These are phyloP conservation scores for Sphaerodactylus townsendi DNA, from an alignment of 2,113 vertebrate species.

Conservation along the genomic window DNA sequence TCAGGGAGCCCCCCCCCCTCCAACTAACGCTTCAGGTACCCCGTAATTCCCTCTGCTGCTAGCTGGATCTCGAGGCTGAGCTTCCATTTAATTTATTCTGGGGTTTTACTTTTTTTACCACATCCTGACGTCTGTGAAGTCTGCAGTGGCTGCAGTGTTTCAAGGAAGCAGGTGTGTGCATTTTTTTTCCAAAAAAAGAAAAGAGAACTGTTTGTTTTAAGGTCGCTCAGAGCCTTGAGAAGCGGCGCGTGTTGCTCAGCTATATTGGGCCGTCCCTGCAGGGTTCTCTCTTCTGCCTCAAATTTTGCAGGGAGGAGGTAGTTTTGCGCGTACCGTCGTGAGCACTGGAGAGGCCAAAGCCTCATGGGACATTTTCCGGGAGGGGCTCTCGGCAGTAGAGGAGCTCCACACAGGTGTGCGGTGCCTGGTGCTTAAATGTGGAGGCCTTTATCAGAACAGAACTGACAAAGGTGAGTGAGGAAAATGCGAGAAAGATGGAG, in stretches of 20 bases:
- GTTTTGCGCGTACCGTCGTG: neutral
- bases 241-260: neutral
- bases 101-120: neutral
- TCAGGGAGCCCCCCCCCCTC: neutral
- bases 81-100: accelerated
- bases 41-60: neutral
- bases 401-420: too few species aligned
- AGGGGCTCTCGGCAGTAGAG: too few species aligned
- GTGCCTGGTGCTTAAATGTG: neutral
- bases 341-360: neutral
- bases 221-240: neutral
- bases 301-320: neutral
- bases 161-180: neutral
- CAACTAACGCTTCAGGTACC: neutral
- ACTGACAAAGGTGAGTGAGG: neutral
- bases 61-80: accelerated
- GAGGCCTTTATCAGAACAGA: neutral
- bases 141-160: neutral
- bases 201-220: too few species aligned
- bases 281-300: neutral
- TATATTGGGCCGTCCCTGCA: neutral
- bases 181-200: constrained; percentile 20
- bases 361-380: neutral
- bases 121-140: neutral
- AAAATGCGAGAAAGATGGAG: too few species aligned